phyloP scores from a whole-genome alignment of 2,113 vertebrate species.

The Helogale parvula region DNA sequence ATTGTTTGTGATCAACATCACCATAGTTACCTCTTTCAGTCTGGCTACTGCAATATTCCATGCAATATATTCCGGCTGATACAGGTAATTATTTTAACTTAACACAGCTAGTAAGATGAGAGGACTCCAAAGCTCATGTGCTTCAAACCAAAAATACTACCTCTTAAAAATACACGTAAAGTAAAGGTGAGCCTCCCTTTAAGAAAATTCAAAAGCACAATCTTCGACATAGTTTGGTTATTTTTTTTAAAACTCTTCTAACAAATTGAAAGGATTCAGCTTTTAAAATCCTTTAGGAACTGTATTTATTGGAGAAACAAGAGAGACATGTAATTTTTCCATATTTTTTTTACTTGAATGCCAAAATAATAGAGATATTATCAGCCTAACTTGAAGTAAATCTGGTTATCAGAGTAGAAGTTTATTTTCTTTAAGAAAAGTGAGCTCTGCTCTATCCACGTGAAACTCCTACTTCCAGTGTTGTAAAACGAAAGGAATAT shows the following conservation, averaged over 20 bases:
- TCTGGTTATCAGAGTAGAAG: not conserved
- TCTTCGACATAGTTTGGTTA: not conserved
- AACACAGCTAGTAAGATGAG: not conserved
- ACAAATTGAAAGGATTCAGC: not conserved
- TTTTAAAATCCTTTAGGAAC: constrained; percentile 38
- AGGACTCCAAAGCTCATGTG: not conserved
- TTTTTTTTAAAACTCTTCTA: constrained; percentile 42
- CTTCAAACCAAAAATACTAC: constrained; percentile 6
- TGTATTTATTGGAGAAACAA: constrained; percentile 7
- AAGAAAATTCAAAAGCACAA: not conserved
- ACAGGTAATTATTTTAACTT: constrained; percentile 6
- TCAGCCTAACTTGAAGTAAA: not conserved
- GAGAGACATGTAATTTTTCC: not conserved
- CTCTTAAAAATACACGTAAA: constrained; percentile 37
- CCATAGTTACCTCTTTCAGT: not conserved
- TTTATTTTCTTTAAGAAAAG: constrained; percentile 41
- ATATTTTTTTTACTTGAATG: constrained; percentile 42
- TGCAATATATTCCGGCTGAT: not conserved
- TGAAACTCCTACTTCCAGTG: not conserved
- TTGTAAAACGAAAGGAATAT: not conserved
- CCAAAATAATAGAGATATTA: not conserved
- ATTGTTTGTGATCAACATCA: not conserved
- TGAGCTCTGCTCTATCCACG: not conserved
- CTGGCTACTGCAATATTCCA: constrained; percentile 1
- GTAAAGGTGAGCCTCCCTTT: not conserved